Percentiles rank a stretch among this genome's conserved stretches.
Evolutionary conservation across 2,797 vertebrate species (phyloP).

Genomic region (Enteromius viviparus): DNA sequence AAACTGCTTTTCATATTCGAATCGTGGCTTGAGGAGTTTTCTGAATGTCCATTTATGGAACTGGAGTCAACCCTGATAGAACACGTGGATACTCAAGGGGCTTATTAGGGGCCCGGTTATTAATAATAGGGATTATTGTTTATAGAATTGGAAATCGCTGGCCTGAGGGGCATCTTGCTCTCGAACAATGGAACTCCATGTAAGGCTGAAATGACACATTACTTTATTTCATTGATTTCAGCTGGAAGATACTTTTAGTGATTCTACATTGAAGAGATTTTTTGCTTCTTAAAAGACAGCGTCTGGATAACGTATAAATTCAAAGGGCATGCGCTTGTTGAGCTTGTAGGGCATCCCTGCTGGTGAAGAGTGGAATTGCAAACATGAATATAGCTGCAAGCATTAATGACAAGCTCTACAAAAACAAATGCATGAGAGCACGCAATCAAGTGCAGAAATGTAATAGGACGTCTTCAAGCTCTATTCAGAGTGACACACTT

Average conservation of each 20-base stretch:
- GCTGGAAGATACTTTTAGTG: not conserved
- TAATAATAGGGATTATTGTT: conserved; percentile 39
- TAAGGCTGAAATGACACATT: conserved; percentile 23
- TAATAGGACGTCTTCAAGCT: not conserved
- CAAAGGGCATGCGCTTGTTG: not conserved
- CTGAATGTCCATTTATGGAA: conserved; percentile 45
- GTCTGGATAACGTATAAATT: not conserved
- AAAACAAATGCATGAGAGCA: not conserved
- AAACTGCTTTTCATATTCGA: conserved; percentile 44
- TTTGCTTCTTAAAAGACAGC: not conserved
- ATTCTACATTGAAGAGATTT: not conserved
- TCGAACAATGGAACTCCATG: conserved; percentile 32
- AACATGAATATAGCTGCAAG: not conserved
- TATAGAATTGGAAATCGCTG: conserved; percentile 37
- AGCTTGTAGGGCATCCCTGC: too few relatives aligned
- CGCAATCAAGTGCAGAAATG: not conserved
- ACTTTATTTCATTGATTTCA: not conserved
- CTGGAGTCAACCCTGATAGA: conserved; percentile 29
- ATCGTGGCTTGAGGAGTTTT: conserved; percentile 22
- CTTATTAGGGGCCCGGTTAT: conserved; percentile 27
- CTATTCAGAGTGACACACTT: not conserved
- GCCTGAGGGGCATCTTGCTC: conserved; percentile 25
- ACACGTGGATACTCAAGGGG: conserved; percentile 7
- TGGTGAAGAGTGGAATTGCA: not conserved
- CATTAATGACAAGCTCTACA: not conserved